Evolutionary conservation across 1,140 invertebrate species (phyloP).

Genomic region (Drosophila leontia): DNA sequence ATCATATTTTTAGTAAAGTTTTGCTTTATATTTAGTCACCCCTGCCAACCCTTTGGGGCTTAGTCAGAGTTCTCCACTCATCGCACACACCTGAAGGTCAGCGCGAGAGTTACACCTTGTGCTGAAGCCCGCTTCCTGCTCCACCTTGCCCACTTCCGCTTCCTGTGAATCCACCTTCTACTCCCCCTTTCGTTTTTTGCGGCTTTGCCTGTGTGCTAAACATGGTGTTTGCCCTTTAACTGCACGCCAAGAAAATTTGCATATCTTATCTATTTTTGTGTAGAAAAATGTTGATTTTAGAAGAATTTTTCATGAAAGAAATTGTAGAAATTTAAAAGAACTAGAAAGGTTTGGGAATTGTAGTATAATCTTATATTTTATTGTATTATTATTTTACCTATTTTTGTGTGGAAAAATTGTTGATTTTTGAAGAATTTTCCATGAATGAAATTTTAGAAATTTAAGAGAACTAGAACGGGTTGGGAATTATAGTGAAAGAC

Average conservation of each 20-base stretch:
- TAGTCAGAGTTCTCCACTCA: conserved; percentile 19
- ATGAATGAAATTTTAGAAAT: no score
- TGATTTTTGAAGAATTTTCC: no score
- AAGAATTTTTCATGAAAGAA: not conserved
- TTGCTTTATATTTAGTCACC: conserved; percentile 32
- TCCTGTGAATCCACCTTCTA: conserved; percentile 24
- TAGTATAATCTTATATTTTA: not conserved
- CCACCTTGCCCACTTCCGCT: conserved; percentile 38
- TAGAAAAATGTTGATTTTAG: not conserved
- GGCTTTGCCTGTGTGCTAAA: conserved; percentile 30
- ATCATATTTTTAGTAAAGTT: conserved; percentile 58
- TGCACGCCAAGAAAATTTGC: conserved; percentile 20
- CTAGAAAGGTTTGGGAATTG: no score
- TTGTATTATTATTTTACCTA: no score
- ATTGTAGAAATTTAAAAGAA: not conserved
- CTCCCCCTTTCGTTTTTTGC: not conserved
- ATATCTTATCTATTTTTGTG: conserved; percentile 1
- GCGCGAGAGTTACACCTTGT: conserved; percentile 16
- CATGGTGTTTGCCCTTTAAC: conserved; percentile 19
- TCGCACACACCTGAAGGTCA: conserved; percentile 35
- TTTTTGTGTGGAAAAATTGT: no score
- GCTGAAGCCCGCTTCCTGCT: conserved; percentile 45
- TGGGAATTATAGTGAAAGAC: not conserved
- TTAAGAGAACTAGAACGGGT: no score
- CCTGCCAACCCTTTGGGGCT: conserved; percentile 11